phyloP scores from a whole-genome alignment of 1,140 invertebrate genomes.

The Meloidogyne hapla region DNA sequence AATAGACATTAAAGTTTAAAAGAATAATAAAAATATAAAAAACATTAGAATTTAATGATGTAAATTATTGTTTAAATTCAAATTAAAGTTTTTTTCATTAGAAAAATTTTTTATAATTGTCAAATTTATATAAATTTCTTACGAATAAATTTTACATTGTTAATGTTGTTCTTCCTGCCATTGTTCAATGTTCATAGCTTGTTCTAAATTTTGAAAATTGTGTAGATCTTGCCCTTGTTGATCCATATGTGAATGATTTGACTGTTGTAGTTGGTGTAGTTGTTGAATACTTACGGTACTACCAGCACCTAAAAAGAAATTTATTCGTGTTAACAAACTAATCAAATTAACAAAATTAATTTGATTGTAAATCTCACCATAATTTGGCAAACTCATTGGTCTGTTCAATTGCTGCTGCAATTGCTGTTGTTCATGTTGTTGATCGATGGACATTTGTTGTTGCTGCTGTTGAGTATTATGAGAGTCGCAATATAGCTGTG shows the following conservation, averaged over 20 bases:
- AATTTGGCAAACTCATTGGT: conserved; percentile 38
- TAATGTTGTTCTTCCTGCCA: not conserved
- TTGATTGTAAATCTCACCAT: conserved; percentile 21
- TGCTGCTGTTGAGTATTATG: not conserved
- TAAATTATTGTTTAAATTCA: too few relatives aligned
- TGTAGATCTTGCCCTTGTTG: conserved; percentile 17
- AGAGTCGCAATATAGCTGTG: conserved; percentile 12
- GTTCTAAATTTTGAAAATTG: not conserved
- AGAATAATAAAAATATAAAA: too few relatives aligned
- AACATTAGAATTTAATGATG: too few relatives aligned
- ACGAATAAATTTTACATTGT: too few relatives aligned
- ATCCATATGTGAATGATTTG: not conserved
- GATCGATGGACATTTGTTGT: not conserved
- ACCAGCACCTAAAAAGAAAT: not conserved
- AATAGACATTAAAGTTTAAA: too few relatives aligned
- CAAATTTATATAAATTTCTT: too few relatives aligned
- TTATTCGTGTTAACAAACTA: too few relatives aligned
- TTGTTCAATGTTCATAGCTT: not conserved
- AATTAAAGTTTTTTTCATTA: too few relatives aligned
- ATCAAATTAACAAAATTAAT: not conserved
- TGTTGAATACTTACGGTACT: not conserved
- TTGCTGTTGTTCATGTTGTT: conserved; percentile 13
- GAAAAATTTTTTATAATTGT: too few relatives aligned
- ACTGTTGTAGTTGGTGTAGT: not conserved
- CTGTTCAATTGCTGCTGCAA: conserved; percentile 24